Evolutionary conservation across 30 jellyfish, hydroid and myxozoan genomes (phyloP).

Genomic region (Cassiopea xamachana): DNA sequence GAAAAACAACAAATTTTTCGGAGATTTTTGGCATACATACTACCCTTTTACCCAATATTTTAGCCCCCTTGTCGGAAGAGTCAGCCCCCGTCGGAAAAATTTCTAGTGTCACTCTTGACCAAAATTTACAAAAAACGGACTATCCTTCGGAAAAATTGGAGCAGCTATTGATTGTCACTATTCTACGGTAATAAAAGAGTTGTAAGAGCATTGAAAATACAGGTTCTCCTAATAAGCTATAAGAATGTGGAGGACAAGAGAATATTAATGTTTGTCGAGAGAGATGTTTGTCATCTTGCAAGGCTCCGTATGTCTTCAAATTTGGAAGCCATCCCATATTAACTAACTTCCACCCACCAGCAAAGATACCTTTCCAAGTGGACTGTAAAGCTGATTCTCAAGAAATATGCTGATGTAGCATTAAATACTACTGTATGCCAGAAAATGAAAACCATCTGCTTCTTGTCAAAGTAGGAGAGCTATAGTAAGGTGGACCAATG

Average conservation of each 20-base stretch:
- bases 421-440: not conserved
- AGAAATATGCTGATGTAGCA: not conserved
- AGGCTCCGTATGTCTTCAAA: not conserved
- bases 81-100: too few species aligned
- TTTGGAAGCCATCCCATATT: not conserved
- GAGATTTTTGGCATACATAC: too few species aligned
- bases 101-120: too few species aligned
- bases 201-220: not conserved
- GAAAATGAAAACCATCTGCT: conserved; percentile 7
- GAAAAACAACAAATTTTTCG: too few species aligned
- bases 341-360: not conserved
- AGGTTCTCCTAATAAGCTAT: not conserved
- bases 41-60: too few species aligned
- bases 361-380: conserved; percentile 3
- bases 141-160: conserved; percentile 4
- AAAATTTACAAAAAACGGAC: not conserved
- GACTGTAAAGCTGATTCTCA: conserved; percentile 2
- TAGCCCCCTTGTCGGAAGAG: not conserved
- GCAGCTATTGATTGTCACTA: not conserved
- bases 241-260: conserved; percentile 33
- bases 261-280: not conserved
- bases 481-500: conserved; percentile 12
- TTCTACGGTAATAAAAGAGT: not conserved
- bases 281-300: conserved; percentile 18
- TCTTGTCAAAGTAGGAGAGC: not conserved